Conservation (phyloP, 1,140 invertebrate species). For the Drosophila ogumai region DNA sequence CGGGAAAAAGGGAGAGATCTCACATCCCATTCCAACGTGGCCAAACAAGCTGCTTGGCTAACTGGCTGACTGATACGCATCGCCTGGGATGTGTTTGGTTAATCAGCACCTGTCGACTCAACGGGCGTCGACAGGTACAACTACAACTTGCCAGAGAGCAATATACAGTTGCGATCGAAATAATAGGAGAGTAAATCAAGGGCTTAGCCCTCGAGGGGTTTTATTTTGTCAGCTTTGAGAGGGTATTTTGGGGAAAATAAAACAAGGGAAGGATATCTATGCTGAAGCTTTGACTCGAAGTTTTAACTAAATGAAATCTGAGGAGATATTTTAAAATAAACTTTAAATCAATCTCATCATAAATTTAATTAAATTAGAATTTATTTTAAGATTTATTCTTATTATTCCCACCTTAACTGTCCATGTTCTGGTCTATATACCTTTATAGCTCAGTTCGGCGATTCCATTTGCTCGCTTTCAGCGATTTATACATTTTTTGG, state of each 20-base stretch:
- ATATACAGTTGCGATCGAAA: slow-evolving; percentile 48
- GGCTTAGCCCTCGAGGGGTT: slow-evolving; percentile 17
- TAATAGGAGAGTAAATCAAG: slow-evolving; percentile 41
- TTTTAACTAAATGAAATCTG: background rate
- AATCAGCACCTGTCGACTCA: slow-evolving; percentile 78
- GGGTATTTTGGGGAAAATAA: slow-evolving; percentile 24
- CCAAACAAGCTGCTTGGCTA: slow-evolving; percentile 66
- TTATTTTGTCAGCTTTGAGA: slow-evolving; percentile 28
- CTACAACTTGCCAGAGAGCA: slow-evolving; percentile 16
- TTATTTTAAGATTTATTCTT: background rate
- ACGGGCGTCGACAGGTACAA: slow-evolving; percentile 65
- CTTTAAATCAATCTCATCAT: background rate
- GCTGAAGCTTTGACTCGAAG: background rate
- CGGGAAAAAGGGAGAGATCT: slow-evolving; percentile 18
- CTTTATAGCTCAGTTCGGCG: slow-evolving; percentile 17
- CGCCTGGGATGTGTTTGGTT: slow-evolving; percentile 75
- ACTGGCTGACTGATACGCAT: slow-evolving; percentile 81
- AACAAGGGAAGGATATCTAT: too few relatives aligned
- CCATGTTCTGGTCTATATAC: slow-evolving; percentile 9
- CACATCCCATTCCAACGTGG: slow-evolving; percentile 13
- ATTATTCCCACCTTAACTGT: slow-evolving; percentile 15
- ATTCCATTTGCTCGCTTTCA: slow-evolving; percentile 10
- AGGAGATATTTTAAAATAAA: background rate
- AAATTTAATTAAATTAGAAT: background rate
- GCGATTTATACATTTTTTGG: slow-evolving; percentile 35